Evolutionary conservation across 2,113 vertebrate genomes (phyloP), one percentile per base, ranked within the genome.

Genomic region (Cochlearius cochlearius): DNA sequence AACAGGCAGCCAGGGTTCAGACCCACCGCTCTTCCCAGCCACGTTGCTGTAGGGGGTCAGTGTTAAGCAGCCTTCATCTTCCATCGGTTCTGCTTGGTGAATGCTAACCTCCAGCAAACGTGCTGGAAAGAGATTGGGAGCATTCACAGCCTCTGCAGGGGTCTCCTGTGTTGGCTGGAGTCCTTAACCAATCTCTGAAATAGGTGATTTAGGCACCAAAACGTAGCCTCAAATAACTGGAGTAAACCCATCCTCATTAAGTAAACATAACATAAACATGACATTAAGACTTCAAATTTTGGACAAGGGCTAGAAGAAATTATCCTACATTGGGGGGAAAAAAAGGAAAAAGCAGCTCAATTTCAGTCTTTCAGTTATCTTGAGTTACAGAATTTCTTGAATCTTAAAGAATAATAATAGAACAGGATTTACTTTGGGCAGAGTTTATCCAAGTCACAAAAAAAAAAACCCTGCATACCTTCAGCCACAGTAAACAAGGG

Each of bases 11-110:
- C 77, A 71, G 60, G 30, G 55, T 50, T 94, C 69, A 88, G 71
- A 84, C 16, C 45, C 68, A 68, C 13, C 43, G 34, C 25, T 34
- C 47, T 50, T 53, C 32, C 25, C 64, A 49, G 18, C 14, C 59
- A 78, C 0, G 0, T 1, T 56, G 45, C 30, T 71, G 30, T 34
- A 59, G 75, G 12, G 4, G 1, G 7, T 47, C 12, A 5, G 4
- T 15, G 22, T 47, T 64, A 67, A 77, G 32, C 16, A 85, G 45
- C 22, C 29, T 62, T 62, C 17, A 3, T 20, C 20, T 59, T 85
- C 41, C 26, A 49, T 63, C 29, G 55, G 13, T 67, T 92, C 50
- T 55, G n/a, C 34, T 25, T 39, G 45, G 27, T 39, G 25, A 85
- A 85, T 19, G 41, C 21, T 60, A 75, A 22, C 12, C 25, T 67